phyloP scores from a whole-genome alignment of 2,888 invertebrate species.

The Andrena minutula region DNA sequence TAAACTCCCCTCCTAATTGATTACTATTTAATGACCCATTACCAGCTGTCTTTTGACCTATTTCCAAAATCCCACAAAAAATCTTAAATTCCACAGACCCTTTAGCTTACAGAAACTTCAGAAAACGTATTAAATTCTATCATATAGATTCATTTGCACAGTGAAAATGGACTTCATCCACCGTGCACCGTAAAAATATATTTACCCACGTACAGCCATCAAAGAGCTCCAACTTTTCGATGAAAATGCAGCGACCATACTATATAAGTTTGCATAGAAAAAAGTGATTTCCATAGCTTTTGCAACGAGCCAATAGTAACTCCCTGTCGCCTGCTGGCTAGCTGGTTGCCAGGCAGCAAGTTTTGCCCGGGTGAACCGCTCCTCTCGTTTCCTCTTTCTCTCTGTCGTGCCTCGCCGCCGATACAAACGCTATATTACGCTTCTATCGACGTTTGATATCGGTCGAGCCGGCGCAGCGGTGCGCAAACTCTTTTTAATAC shows the following conservation, averaged over 20 bases:
- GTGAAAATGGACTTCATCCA: neutral
- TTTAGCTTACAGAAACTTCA: no score
- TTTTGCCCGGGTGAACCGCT: constrained; percentile 45
- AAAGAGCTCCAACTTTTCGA: neutral
- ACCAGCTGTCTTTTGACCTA: no score
- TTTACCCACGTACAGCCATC: neutral
- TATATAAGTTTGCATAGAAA: constrained; percentile 7
- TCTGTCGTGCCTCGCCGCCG: constrained; percentile 25
- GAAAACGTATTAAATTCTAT: no score
- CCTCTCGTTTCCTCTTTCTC: constrained; percentile 46
- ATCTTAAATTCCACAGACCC: no score
- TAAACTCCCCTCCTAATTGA: no score
- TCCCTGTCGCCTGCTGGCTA: constrained; percentile 22
- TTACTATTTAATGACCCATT: no score
- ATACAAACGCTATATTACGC: constrained; percentile 53
- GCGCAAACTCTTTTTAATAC: constrained; percentile 37
- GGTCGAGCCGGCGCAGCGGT: constrained; percentile 35
- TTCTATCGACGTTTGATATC: constrained; percentile 60
- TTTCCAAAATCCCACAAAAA: no score
- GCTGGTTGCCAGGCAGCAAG: constrained; percentile 65
- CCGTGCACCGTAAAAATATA: neutral
- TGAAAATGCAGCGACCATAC: neutral
- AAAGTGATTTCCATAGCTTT: constrained; percentile 46
- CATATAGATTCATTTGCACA: neutral
- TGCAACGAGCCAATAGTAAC: constrained; percentile 32